Evolutionary conservation across 2,888 invertebrate species (phyloP), one percentile per base, ranked within the genome.

Genomic region (Drosophila ezoana): DNA sequence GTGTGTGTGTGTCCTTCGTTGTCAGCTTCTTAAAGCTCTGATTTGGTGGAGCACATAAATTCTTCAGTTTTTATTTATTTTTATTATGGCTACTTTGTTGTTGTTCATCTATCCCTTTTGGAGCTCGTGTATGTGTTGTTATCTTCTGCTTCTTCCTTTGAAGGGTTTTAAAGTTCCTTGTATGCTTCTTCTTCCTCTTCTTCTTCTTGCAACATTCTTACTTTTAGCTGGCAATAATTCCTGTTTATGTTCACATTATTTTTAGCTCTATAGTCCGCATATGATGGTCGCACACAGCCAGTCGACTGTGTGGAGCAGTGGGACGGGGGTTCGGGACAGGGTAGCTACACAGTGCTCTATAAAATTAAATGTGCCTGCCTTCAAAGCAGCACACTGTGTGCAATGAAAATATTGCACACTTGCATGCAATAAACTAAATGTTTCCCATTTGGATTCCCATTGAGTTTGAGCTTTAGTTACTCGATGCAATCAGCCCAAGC

Each of bases 241-340:
- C 82, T 87, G 86, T 83, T 83, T 84, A 84, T 88, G 80, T 68
- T 71, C 86, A 71, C 83, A 79, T 88, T 84, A 83, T 76, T 82
- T 84, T 86, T 60, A 70, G 69, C 83, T 63, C 53, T 49, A 59
- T 71, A 67, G 45, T 51, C 49, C 52, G 52, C 43, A 43, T 57
- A 74, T 74, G 67, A 49, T 48, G 33, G 51, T 54, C 53, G 33
- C 33, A 48, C 35, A 59, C 60, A 45, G 23, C 23, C 28, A n/a
- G 43, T 28, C 8, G 28, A 28, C 28, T 28, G 28, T 28, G 10
- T 9, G 16, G 11, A 20, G 32, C 20, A 16, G 23, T 20, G 20
- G 5, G 9, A 43, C 28, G 28, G 48, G 52, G 37, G n/a, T n/a
- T 47, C 40, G 13, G 44, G 40, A 38, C 54, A 32, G 40, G 23